phyloP scores from a whole-genome alignment of 2,888 invertebrate species.

The Drosophila differens region DNA sequence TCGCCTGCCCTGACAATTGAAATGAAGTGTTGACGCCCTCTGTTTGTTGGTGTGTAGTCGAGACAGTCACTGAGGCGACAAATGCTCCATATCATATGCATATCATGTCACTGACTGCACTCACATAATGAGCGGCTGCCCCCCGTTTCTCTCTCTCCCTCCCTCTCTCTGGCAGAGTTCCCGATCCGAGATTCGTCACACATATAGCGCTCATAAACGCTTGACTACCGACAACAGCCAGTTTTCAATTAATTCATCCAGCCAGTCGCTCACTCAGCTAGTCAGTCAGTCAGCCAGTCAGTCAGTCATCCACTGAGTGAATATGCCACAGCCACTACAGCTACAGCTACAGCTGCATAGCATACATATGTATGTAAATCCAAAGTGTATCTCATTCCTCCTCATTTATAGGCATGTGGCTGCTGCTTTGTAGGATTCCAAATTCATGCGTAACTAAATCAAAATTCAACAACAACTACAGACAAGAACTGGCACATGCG shows the following conservation, averaged over 20 bases:
- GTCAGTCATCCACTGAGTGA: conserved; percentile 17
- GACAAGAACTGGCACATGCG: conserved; percentile 46
- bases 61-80: conserved; percentile 69
- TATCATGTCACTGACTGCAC: conserved; percentile 68
- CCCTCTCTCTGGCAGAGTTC: conserved; percentile 14
- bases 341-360: conserved; percentile 8
- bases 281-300: conserved; percentile 19
- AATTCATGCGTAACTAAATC: conserved; percentile 80
- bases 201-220: conserved; percentile 54
- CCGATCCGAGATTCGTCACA: conserved; percentile 54
- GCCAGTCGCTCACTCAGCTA: conserved; percentile 26
- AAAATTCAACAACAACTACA: conserved; percentile 53
- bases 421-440: conserved; percentile 56
- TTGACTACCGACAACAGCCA: conserved; percentile 70
- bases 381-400: conserved; percentile 12
- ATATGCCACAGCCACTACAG: not conserved
- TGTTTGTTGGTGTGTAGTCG: conserved; percentile 13
- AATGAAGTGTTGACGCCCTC: conserved; percentile 73
- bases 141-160: too few species aligned
- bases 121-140: conserved; percentile 67
- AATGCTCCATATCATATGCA: conserved; percentile 77
- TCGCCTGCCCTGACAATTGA: conserved; percentile 66
- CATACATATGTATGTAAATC: conserved; percentile 29
- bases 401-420: conserved; percentile 20
- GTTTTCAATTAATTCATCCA: conserved; percentile 79